These are phyloP conservation scores for Caranx ignobilis DNA, from an alignment of 2,113 vertebrate species.

Conservation along the genomic window DNA sequence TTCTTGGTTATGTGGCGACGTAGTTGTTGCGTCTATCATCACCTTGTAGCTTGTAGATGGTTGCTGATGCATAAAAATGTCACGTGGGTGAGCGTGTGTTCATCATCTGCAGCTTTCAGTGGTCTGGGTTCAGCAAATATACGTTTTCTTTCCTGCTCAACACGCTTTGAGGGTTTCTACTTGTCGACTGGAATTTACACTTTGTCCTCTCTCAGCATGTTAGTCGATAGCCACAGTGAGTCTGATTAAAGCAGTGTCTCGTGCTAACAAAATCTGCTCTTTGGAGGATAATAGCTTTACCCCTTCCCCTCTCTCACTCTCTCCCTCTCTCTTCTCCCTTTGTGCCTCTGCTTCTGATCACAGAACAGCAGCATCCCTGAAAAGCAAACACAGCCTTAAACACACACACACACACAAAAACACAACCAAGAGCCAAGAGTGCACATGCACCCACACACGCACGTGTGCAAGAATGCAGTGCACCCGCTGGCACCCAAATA, in stretches of 20 bases:
- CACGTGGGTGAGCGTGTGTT: background rate
- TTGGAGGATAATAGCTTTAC: slow-evolving; percentile 48
- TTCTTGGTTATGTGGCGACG: background rate
- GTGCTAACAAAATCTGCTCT: slow-evolving; percentile 43
- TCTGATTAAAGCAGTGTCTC: slow-evolving; percentile 54
- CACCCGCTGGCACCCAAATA: slow-evolving; percentile 10
- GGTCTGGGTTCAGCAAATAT: background rate
- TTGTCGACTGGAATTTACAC: slow-evolving; percentile 23
- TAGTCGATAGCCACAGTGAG: slow-evolving; percentile 22
- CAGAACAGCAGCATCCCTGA: slow-evolving; percentile 56
- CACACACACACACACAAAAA: background rate
- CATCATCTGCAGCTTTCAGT: background rate
- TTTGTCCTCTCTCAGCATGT: slow-evolving; percentile 20
- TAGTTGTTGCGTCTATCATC: background rate
- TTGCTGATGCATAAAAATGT: background rate
- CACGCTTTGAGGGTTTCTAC: background rate
- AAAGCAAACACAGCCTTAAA: slow-evolving; percentile 60
- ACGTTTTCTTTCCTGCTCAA: background rate
- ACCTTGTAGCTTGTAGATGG: background rate
- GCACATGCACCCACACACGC: background rate
- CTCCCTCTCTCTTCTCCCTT: slow-evolving; percentile 18
- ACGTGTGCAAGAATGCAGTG: background rate
- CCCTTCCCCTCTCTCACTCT: background rate
- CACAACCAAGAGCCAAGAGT: background rate
- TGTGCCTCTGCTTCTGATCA: slow-evolving; percentile 68